Base-by-base conservation (phyloP, 2,888 invertebrate genomes). In the Yponomeuta plumbellus region DNA sequence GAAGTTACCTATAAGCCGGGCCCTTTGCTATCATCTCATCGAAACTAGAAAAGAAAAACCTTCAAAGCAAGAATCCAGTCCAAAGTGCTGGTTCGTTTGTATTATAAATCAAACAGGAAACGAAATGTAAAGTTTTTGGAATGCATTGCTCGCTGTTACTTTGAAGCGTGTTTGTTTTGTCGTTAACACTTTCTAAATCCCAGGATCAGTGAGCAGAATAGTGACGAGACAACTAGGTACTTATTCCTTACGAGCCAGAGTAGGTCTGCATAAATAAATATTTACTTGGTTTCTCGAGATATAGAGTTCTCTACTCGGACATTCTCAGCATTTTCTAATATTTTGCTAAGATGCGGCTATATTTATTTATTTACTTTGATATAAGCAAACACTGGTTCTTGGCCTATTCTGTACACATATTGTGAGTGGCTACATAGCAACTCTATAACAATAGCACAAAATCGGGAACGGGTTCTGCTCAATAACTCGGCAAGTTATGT, bases 151-250 rank as follows among this genome's bases (percentile, higher is more conserved):
- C 76, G 44, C 44, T 72, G 75, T 72, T 71, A 74, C 71, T 75
- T 76, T 78, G 79, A 79, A 80, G 78, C 75, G 76, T 88, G 83
- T 90, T 90, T 89, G 86, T 75, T 74, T 73, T 81, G 78, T 81
- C 71, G 78, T 89, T 89, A 88, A 81, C 85, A 77, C 84, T 84
- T 80, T 84, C 81, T 79, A 80, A 82, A 82, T 80, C 83, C 85
- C 82, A 80, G 68, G 67, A 66, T 61, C 34, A 67, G 61, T 40
- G 44, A 58, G 23, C 64, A 22, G 13, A 21, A 22, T 59, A 13
- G 21, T 59, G 13, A 52, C 44, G 44, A 44, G 44, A 52, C 13
- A 17, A 52, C 5, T 52, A n/a, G n/a, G n/a, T n/a, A 52, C 34
- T 34, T 10, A 6, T 52, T 52, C 44, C 44, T 44, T 13, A 44